Base-by-base conservation (phyloP, 2,797 vertebrate species). In the Nasua narica region DNA sequence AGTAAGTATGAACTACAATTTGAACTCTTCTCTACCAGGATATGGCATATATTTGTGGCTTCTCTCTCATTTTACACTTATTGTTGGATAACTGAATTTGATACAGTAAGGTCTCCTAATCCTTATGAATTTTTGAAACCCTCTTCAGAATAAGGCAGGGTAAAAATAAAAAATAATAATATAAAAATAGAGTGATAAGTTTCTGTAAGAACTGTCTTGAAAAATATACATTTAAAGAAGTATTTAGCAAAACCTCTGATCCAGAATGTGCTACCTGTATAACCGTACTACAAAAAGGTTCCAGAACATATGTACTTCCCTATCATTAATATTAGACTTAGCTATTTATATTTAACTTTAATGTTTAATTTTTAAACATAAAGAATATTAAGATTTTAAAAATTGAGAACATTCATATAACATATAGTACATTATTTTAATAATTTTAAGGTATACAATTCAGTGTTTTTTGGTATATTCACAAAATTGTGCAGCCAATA, bases 101-200 rank as follows among this genome's bases (percentile, higher is more conserved):
- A 56, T 56, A 56, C 23, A 52, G 29, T n/a, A 86, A 65, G 3
- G 19, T 76, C 4, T 86, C 27, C 46, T 65, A 88, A 11, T 83
- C 7, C 19, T 72, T 54, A 52, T 32, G 48, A 14, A 9, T 52
- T 48, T 94, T 13, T 43, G 56, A 67, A 93, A 69, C 78, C 29
- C 0, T 37, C 23, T 81, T 70, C 14, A 29, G 25, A 83, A 76
- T 84, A 84, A 88, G 8, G 4, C 14, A 82, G 27, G 2, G 3
- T 77, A 70, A 92, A 94, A 95, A 87, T 78, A 87, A 94, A 65
- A 12, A 56, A 46, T 32, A 76, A 67, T 56, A 58, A 72, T 65
- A 35, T 69, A 46, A 60, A 93, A 87, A 60, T 54, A 67, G 27
- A 69, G 32, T 7, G 29, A 27, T 81, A 76, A 77, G 4, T 54